phyloP scores from a whole-genome alignment of 2,113 vertebrate genomes.

The Cephalopterus ornatus region DNA sequence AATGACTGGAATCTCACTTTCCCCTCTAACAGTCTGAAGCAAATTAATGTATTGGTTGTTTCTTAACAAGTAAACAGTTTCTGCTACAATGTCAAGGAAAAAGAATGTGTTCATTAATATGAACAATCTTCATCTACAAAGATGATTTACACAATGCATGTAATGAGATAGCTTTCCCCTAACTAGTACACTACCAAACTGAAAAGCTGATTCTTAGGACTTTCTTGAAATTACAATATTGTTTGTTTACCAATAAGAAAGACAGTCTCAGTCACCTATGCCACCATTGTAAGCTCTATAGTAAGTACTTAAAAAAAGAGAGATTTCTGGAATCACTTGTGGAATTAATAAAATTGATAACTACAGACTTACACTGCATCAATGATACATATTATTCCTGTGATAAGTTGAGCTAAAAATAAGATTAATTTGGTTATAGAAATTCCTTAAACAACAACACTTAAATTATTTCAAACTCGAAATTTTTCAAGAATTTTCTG shows the following conservation, averaged over 20 bases:
- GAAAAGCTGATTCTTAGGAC: slow-evolving; percentile 64
- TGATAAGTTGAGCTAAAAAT: slow-evolving; percentile 72
- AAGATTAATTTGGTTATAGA: slow-evolving; percentile 76
- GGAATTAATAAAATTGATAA: slow-evolving; percentile 64
- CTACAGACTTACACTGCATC: slow-evolving; percentile 71
- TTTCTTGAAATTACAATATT: slow-evolving; percentile 68
- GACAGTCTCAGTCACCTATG: slow-evolving; percentile 70
- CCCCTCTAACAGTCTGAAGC: slow-evolving; percentile 76
- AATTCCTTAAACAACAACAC: slow-evolving; percentile 75
- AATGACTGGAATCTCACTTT: slow-evolving; percentile 73
- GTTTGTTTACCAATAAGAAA: slow-evolving; percentile 67
- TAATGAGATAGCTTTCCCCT: slow-evolving; percentile 66
- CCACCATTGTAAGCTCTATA: slow-evolving; percentile 66
- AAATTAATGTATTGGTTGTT: slow-evolving; percentile 76
- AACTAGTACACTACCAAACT: slow-evolving; percentile 74
- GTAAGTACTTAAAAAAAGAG: slow-evolving; percentile 61
- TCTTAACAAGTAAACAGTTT: slow-evolving; percentile 69
- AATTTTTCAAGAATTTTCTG: slow-evolving; percentile 67
- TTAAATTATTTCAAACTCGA: slow-evolving; percentile 72
- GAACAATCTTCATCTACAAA: slow-evolving; percentile 70
- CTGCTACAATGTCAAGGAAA: slow-evolving; percentile 73
- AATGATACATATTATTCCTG: slow-evolving; percentile 69
- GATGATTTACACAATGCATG: slow-evolving; percentile 75
- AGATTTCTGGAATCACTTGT: slow-evolving; percentile 61
- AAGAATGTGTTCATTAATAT: slow-evolving; percentile 66